Evolutionary conservation across 2,888 invertebrate genomes (phyloP).

Genomic region (Sturmia bella): DNA sequence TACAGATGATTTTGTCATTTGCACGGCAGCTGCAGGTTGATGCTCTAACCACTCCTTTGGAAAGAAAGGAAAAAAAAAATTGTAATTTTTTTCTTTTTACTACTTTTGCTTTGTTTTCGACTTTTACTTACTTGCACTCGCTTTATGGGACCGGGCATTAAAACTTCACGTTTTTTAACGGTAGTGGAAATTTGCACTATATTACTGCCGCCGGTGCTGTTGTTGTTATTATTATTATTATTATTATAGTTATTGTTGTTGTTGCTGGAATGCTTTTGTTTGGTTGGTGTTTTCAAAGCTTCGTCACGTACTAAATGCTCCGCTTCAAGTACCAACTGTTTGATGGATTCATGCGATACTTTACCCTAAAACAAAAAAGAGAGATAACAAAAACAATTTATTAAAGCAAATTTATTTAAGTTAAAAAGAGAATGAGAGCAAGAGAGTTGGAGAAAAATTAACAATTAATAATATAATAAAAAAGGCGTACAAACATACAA

Average conservation of each 20-base stretch:
- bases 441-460: constrained; percentile 44
- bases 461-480: constrained; percentile 49
- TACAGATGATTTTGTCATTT: constrained; percentile 70
- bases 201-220: constrained; percentile 43
- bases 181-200: constrained; percentile 80
- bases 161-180: constrained; percentile 80
- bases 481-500: neutral
- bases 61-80: neutral
- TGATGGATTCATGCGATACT: constrained; percentile 85
- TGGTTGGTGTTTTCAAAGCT: constrained; percentile 80
- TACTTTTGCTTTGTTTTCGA: neutral
- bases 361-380: constrained; percentile 75
- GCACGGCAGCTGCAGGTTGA: constrained; percentile 77
- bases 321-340: constrained; percentile 89
- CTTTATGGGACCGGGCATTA: constrained; percentile 80
- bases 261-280: constrained; percentile 76
- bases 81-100: neutral
- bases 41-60: constrained; percentile 81
- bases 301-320: constrained; percentile 88
- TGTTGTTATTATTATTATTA: constrained; percentile 69
- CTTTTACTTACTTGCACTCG: constrained; percentile 79
- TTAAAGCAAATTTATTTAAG: constrained; percentile 24
- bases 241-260: constrained; percentile 71
- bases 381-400: constrained; percentile 33
- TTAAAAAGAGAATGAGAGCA: constrained; percentile 40